A percentile compares a stretch with the other conserved stretches of the same genome.
These are phyloP conservation scores for Ataeniobius toweri DNA, from an alignment of 2,797 vertebrate species.

Conservation along the genomic window DNA sequence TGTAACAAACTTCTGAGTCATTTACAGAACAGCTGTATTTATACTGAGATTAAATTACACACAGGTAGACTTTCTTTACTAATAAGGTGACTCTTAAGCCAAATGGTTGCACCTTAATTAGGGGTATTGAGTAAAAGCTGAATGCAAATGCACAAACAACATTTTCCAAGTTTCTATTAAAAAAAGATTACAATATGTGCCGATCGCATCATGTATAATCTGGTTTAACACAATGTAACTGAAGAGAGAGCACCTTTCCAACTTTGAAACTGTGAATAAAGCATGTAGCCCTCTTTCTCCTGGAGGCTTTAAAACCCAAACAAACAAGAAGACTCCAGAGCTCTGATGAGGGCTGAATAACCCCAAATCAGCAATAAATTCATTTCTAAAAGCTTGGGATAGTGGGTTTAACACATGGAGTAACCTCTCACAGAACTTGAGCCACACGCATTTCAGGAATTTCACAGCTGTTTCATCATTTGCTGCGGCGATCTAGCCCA, in stretches of 20 bases:
- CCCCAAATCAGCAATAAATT: constrained; percentile 33
- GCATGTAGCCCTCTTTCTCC: constrained; percentile 58
- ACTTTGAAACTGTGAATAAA: constrained; percentile 58
- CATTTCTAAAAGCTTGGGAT: constrained; percentile 22
- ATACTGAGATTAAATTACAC: too few relatives aligned
- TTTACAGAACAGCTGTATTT: too few relatives aligned
- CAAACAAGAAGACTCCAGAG: constrained; percentile 24
- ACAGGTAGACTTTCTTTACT: too few relatives aligned
- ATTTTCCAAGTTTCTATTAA: too few relatives aligned
- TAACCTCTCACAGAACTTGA: constrained; percentile 35
- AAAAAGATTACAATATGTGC: constrained; percentile 2
- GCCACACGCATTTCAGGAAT: constrained; percentile 48
- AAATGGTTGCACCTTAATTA: too few relatives aligned
- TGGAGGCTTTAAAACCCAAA: constrained; percentile 34
- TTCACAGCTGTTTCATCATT: constrained; percentile 71
- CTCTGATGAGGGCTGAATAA: constrained; percentile 41
- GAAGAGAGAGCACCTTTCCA: constrained; percentile 53
- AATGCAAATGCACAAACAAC: too few relatives aligned
- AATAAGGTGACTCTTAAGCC: too few relatives aligned
- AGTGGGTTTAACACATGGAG: constrained; percentile 37
- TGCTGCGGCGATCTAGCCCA: constrained; percentile 53
- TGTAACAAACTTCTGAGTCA: too few relatives aligned
- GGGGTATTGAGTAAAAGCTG: too few relatives aligned
- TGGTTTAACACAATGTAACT: constrained; percentile 59
- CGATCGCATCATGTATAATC: constrained; percentile 51